These are phyloP conservation scores for Prorops nasuta DNA, from an alignment of 1,140 invertebrate genomes.

Conservation along the genomic window DNA sequence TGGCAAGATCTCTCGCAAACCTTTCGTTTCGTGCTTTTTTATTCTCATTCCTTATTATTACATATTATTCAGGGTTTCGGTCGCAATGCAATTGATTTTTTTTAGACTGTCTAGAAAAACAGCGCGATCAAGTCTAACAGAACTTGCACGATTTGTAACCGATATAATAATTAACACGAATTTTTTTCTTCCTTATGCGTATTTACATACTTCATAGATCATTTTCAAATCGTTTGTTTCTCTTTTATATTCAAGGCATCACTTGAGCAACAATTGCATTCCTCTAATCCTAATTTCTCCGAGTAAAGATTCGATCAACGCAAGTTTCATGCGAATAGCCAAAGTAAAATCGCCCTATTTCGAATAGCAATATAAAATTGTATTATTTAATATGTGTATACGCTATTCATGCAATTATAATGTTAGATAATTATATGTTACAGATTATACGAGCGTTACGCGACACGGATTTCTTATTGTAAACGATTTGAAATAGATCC, in stretches of 20 bases:
- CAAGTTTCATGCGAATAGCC: no score
- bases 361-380: no score
- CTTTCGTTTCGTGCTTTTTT: constrained; percentile 6
- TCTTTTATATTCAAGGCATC: constrained; percentile 32
- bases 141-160: constrained; percentile 25
- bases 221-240: constrained; percentile 30
- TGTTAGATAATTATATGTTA: no score
- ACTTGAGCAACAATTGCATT: constrained; percentile 23
- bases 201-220: constrained; percentile 30
- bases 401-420: no score
- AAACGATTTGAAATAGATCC: constrained; percentile 30
- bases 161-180: constrained; percentile 22
- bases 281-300: constrained; percentile 1
- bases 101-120: no score
- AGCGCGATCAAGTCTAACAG: constrained; percentile 22
- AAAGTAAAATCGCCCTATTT: no score
- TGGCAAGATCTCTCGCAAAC: constrained; percentile 21
- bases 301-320: no score
- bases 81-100: no score
- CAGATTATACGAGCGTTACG: background rate
- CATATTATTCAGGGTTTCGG: no score
- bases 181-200: constrained; percentile 19
- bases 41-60: constrained; percentile 12
- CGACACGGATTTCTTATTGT: background rate
- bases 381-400: constrained; percentile 1